Conservation (phyloP, 2,113 vertebrate genomes). For the Paratilapia polleni region DNA sequence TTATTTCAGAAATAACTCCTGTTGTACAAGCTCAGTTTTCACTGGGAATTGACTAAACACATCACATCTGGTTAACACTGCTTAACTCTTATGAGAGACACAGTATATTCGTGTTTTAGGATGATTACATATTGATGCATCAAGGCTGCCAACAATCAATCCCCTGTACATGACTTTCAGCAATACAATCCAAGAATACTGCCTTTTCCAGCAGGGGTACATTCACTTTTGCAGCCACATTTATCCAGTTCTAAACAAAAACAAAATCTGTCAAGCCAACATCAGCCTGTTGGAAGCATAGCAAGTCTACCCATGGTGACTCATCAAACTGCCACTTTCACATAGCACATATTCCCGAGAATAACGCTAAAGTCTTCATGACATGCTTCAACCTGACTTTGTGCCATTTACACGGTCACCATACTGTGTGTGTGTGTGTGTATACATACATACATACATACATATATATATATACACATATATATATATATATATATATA, state of each 20-base stretch:
- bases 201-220: background rate
- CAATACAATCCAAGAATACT: background rate
- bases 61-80: background rate
- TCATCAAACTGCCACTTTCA: conserved; percentile 7
- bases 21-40: background rate
- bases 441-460: no score
- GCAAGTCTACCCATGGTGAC: background rate
- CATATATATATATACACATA: no score
- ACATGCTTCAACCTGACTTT: background rate
- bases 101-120: background rate
- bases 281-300: background rate
- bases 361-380: background rate
- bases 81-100: background rate
- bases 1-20: background rate
- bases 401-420: background rate
- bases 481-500: no score
- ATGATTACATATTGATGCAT: background rate
- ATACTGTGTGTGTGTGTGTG: no score
- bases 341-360: background rate
- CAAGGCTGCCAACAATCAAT: background rate
- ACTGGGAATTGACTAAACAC: background rate
- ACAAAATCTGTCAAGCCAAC: background rate
- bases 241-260: background rate
- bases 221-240: background rate
- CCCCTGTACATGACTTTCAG: background rate